These are phyloP conservation scores for Amiota minor DNA, from an alignment of 2,888 invertebrate species.

Conservation along the genomic window DNA sequence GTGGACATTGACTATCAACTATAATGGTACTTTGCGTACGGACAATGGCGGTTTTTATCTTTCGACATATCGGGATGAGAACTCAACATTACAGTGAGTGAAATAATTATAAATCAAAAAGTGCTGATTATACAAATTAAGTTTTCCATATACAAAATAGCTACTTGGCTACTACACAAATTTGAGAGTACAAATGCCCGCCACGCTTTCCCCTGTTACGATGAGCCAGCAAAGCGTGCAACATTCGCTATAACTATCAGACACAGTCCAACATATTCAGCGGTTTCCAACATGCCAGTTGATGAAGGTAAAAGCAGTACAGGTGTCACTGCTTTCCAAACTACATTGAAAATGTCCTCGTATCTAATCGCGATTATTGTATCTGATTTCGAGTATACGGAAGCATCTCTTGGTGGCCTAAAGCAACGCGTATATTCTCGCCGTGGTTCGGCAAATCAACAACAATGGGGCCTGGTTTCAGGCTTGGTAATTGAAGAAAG, in stretches of 20 bases:
- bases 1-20: constrained; percentile 76
- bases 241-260: constrained; percentile 69
- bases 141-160: constrained; percentile 42
- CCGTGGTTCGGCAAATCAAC: constrained; percentile 67
- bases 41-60: constrained; percentile 80
- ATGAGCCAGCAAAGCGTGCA: constrained; percentile 81
- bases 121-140: neutral
- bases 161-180: constrained; percentile 79
- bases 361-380: constrained; percentile 88
- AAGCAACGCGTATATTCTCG: constrained; percentile 67
- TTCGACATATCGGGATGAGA: constrained; percentile 74
- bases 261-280: constrained; percentile 59
- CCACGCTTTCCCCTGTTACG: constrained; percentile 84
- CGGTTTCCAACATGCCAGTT: constrained; percentile 75
- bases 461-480: constrained; percentile 82
- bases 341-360: constrained; percentile 81
- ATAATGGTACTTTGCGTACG: constrained; percentile 76
- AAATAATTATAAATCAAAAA: constrained; percentile 55
- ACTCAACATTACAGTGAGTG: constrained; percentile 55
- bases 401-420: constrained; percentile 53
- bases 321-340: constrained; percentile 67
- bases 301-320: constrained; percentile 31
- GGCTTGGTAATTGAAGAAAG: constrained; percentile 82
- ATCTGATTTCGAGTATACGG: constrained; percentile 74
- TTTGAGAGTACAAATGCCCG: constrained; percentile 81